Evolutionary conservation across 2,797 vertebrate species (phyloP).

Genomic region (Allochrocebus solatus): DNA sequence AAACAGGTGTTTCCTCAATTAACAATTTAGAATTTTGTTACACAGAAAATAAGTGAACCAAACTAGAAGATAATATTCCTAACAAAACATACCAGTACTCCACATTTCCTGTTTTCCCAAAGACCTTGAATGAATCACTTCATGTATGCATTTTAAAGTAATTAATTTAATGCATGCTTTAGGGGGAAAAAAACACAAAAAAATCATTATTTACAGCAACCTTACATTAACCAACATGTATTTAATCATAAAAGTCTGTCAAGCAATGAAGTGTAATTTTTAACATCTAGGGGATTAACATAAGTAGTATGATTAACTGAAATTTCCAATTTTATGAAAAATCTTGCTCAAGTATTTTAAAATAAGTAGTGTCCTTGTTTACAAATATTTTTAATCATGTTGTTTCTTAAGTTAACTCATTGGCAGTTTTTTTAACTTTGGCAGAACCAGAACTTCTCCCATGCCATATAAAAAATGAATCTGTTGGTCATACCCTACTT

Average conservation of each 20-base stretch:
- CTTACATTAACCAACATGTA: conserved; percentile 49
- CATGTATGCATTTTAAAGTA: conserved; percentile 51
- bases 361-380: conserved; percentile 16
- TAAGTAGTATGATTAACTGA: conserved; percentile 48
- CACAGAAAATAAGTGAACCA: conserved; percentile 61
- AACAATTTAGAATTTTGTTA: conserved; percentile 64
- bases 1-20: conserved; percentile 78
- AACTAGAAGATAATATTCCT: conserved; percentile 71
- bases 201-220: conserved; percentile 56
- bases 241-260: conserved; percentile 58
- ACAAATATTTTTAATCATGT: conserved; percentile 42
- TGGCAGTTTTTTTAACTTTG: conserved; percentile 17
- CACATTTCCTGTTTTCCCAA: conserved; percentile 53
- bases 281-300: conserved; percentile 51
- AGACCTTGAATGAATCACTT: conserved; percentile 54
- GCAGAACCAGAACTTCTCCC: background rate
- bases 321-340: conserved; percentile 50
- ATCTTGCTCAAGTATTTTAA: conserved; percentile 44
- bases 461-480: background rate
- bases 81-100: conserved; percentile 57
- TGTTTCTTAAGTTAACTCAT: conserved; percentile 11
- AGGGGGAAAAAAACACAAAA: conserved; percentile 52
- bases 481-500: background rate
- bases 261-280: conserved; percentile 50
- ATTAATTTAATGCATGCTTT: conserved; percentile 52